A percentile compares a stretch with the other conserved stretches of the same genome.
These are phyloP conservation scores for Conistra vaccinii DNA, from an alignment of 2,888 invertebrate genomes.

Conservation along the genomic window DNA sequence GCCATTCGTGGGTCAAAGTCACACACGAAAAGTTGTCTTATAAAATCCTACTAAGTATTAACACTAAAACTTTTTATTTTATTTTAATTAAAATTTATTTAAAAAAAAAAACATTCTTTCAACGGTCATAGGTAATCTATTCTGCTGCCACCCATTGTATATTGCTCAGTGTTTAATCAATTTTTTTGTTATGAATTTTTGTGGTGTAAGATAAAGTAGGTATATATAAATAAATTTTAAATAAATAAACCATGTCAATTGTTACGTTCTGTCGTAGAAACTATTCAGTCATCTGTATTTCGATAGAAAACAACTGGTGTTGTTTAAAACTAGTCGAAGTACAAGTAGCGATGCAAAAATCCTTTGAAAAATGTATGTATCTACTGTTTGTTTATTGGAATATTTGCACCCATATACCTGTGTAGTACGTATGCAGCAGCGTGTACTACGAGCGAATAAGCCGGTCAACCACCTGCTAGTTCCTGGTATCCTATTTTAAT, in stretches of 20 bases:
- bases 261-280: background rate
- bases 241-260: background rate
- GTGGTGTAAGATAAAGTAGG: no score
- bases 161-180: no score
- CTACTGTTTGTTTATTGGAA: background rate
- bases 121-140: no score
- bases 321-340: background rate
- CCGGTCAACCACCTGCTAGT: conserved; percentile 34
- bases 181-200: no score
- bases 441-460: background rate
- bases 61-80: no score
- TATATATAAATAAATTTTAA: no score
- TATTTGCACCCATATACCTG: background rate
- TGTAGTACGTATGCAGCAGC: background rate
- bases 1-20: no score
- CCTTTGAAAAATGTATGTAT: background rate
- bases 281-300: background rate
- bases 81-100: no score
- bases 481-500: conserved; percentile 16
- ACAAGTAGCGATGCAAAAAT: background rate
- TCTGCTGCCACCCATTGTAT: no score
- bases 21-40: no score
- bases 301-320: background rate
- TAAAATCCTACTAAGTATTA: no score
- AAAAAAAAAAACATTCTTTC: no score